Percentiles rank a stretch among this genome's conserved stretches.
These are phyloP conservation scores for Aspiorhynchus laticeps DNA, from an alignment of 2,113 vertebrate species.

Conservation along the genomic window DNA sequence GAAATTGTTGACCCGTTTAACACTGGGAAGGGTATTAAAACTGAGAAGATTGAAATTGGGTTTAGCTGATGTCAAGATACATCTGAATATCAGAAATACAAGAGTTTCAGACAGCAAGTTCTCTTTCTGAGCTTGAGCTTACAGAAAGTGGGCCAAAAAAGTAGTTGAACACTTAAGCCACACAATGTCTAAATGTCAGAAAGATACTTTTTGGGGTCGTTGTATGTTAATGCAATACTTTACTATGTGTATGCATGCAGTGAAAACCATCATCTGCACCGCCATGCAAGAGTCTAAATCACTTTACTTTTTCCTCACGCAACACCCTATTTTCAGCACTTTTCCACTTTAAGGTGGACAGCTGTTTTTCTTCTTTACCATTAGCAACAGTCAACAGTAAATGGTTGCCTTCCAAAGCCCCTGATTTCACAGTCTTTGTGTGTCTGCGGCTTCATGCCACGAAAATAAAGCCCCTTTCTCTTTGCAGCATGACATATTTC, in stretches of 20 bases:
- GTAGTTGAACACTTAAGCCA: not conserved
- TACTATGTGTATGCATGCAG: not conserved
- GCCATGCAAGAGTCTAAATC: not conserved
- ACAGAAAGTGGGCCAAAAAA: not conserved
- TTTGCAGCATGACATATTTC: slow-evolving; percentile 42
- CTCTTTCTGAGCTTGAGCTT: not conserved
- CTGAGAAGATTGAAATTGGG: slow-evolving; percentile 61
- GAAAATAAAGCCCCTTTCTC: slow-evolving; percentile 55
- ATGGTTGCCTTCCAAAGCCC: slow-evolving; percentile 28
- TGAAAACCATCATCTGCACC: not conserved
- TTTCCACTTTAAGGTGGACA: slow-evolving; percentile 20
- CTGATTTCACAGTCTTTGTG: slow-evolving; percentile 44
- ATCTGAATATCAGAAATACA: not conserved
- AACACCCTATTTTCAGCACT: slow-evolving; percentile 30
- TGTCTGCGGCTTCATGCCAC: slow-evolving; percentile 40
- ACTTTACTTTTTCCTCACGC: not conserved
- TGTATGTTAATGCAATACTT: not conserved
- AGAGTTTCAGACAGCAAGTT: not conserved
- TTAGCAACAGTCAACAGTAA: slow-evolving; percentile 48
- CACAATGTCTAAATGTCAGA: not conserved
- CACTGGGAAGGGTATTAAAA: slow-evolving; percentile 60
- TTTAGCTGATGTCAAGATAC: slow-evolving; percentile 6
- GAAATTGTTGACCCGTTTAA: slow-evolving; percentile 64
- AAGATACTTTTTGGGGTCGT: not conserved
- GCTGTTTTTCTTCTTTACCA: slow-evolving; percentile 42